phyloP scores from a whole-genome alignment of 2,888 invertebrate genomes.

The Pomacea canaliculata region DNA sequence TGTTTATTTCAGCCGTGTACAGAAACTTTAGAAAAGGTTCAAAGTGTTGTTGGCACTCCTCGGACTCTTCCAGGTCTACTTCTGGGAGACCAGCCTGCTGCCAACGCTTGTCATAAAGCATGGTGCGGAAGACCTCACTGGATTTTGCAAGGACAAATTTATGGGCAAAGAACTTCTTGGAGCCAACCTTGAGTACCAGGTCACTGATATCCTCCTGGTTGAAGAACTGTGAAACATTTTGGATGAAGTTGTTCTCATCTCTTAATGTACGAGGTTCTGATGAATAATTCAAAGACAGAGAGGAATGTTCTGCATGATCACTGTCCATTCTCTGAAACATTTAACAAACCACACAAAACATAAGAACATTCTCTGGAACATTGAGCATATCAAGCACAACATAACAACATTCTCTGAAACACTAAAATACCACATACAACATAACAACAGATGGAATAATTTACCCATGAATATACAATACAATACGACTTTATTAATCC shows the following conservation, averaged over 20 bases:
- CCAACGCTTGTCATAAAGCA: conserved; percentile 67
- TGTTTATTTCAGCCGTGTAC: conserved; percentile 67
- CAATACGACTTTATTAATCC: too few species aligned
- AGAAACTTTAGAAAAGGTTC: conserved; percentile 66
- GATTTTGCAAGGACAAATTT: conserved; percentile 69
- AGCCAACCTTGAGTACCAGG: conserved; percentile 58
- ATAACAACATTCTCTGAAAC: too few species aligned
- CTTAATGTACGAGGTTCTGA: conserved; percentile 49
- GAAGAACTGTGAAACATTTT: conserved; percentile 66
- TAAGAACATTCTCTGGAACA: neutral
- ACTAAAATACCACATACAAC: neutral
- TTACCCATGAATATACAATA: neutral
- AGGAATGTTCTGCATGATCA: neutral
- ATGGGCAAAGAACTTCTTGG: conserved; percentile 60
- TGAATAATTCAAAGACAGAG: neutral
- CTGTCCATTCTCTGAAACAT: conserved; percentile 19
- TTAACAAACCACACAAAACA: neutral
- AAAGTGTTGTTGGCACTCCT: conserved; percentile 66
- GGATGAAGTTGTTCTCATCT: conserved; percentile 65
- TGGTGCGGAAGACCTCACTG: conserved; percentile 68
- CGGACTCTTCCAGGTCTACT: conserved; percentile 63
- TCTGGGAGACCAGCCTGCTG: conserved; percentile 53
- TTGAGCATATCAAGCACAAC: neutral
- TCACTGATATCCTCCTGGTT: conserved; percentile 66
- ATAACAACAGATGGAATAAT: neutral